phyloP scores from a whole-genome alignment of 2,797 vertebrate genomes.

The Heteromormyrus szaboi region DNA sequence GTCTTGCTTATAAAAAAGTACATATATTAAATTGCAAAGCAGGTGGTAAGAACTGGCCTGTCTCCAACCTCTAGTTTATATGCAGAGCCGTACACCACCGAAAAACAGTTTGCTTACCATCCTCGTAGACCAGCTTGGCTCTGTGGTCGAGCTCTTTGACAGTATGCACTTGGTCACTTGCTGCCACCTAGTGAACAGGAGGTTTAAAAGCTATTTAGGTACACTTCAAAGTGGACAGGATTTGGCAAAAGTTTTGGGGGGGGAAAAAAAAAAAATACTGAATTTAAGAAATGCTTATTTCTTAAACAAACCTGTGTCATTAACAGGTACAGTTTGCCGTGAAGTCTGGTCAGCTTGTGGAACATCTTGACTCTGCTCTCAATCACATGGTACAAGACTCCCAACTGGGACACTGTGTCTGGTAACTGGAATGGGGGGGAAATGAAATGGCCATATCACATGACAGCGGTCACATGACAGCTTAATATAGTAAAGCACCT shows the following conservation, averaged over 20 bases:
- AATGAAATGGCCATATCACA: neutral
- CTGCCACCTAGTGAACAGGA: constrained; percentile 68
- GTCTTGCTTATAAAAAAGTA: neutral
- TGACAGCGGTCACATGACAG: neutral
- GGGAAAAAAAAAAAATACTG: too few species aligned
- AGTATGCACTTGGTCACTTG: constrained; percentile 52
- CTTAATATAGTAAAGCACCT: neutral
- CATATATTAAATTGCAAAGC: neutral
- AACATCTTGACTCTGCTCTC: constrained; percentile 91
- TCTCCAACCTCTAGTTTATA: neutral
- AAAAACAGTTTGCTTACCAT: constrained; percentile 65
- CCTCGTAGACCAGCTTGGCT: constrained; percentile 93
- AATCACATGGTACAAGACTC: constrained; percentile 86
- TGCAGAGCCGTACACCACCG: neutral
- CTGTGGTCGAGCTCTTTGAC: constrained; percentile 64
- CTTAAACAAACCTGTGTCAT: constrained; percentile 71
- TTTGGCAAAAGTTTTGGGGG: neutral
- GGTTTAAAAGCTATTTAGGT: neutral
- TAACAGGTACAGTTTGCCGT: constrained; percentile 91
- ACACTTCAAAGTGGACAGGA: neutral
- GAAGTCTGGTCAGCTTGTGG: constrained; percentile 83
- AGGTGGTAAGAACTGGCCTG: neutral
- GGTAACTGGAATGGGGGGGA: constrained; percentile 67
- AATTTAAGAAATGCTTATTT: neutral
- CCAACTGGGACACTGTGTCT: constrained; percentile 82